Evolutionary conservation across 2,888 invertebrate species (phyloP).

Genomic region (Drosophila anceps): DNA sequence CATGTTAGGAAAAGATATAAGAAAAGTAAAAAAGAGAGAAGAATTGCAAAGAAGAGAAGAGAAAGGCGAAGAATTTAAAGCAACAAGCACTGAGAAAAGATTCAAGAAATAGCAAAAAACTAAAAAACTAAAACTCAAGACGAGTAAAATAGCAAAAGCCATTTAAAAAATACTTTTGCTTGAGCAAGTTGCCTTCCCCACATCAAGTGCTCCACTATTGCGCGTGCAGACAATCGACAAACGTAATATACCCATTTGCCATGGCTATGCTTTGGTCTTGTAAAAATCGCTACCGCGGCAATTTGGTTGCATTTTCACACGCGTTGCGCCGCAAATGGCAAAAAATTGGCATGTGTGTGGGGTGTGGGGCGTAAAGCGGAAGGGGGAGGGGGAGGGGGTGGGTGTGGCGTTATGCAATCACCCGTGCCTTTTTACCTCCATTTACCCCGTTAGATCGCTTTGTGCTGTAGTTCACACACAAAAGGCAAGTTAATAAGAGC

Average conservation of each 20-base stretch:
- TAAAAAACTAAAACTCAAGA: not conserved
- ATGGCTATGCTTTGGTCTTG: not conserved
- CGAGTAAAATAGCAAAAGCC: not conserved
- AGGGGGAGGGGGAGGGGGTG: not conserved
- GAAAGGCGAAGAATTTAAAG: not conserved
- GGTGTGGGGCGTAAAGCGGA: no score
- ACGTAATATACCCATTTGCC: slow-evolving; percentile 4
- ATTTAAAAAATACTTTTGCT: not conserved
- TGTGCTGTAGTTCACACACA: slow-evolving; percentile 31
- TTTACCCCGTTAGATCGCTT: not conserved
- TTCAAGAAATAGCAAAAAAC: not conserved
- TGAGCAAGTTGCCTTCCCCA: not conserved
- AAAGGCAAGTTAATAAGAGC: slow-evolving; percentile 73
- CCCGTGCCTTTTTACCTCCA: not conserved
- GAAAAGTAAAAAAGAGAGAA: not conserved
- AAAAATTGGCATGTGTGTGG: slow-evolving; percentile 55
- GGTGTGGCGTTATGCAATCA: slow-evolving; percentile 32
- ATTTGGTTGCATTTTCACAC: slow-evolving; percentile 67
- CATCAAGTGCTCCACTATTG: not conserved
- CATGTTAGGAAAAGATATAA: no score
- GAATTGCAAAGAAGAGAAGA: not conserved
- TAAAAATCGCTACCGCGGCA: slow-evolving; percentile 65
- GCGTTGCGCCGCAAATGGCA: slow-evolving; percentile 44
- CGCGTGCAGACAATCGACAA: not conserved
- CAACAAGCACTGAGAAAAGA: no score